phyloP scores from a whole-genome alignment of 1,140 invertebrate genomes.

The Dendroctonus ponderosae region DNA sequence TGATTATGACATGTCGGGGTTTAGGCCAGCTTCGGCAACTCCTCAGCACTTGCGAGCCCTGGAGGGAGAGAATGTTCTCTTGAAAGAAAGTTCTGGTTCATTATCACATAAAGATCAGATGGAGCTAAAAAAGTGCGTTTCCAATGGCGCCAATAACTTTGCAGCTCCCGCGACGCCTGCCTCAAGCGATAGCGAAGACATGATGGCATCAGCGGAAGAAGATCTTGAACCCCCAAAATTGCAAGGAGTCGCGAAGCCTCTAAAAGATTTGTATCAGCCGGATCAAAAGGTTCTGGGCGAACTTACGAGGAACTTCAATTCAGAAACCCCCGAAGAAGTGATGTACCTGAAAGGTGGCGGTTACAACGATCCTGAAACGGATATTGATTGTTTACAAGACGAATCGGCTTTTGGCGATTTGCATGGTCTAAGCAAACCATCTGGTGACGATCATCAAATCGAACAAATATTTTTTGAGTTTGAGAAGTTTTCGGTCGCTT shows the following conservation, averaged over 20 bases:
- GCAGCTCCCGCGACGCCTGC: constrained; percentile 26
- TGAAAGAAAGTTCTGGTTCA: constrained; percentile 42
- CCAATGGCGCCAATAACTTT: not conserved
- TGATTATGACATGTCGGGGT: constrained; percentile 38
- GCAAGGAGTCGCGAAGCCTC: not conserved
- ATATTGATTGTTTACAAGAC: constrained; percentile 36
- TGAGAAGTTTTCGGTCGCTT: constrained; percentile 8
- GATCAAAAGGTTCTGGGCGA: constrained; percentile 52
- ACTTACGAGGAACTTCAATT: constrained; percentile 49
- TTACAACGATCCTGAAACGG: constrained; percentile 50
- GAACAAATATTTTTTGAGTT: constrained; percentile 9
- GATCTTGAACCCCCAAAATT: constrained; percentile 36
- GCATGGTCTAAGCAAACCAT: constrained; percentile 3
- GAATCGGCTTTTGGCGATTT: not conserved
- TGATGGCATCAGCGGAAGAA: constrained; percentile 55
- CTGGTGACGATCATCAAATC: no score
- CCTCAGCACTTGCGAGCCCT: constrained; percentile 42
- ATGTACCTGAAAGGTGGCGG: constrained; percentile 54
- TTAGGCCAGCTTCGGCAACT: constrained; percentile 37
- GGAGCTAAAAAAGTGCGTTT: constrained; percentile 19
- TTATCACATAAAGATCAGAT: constrained; percentile 38
- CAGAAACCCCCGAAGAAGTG: constrained; percentile 50
- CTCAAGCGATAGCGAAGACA: constrained; percentile 57
- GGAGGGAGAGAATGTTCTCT: constrained; percentile 38
- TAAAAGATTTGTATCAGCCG: constrained; percentile 48